phyloP scores from a whole-genome alignment of 2,888 invertebrate genomes.

The Aelia acuminata region DNA sequence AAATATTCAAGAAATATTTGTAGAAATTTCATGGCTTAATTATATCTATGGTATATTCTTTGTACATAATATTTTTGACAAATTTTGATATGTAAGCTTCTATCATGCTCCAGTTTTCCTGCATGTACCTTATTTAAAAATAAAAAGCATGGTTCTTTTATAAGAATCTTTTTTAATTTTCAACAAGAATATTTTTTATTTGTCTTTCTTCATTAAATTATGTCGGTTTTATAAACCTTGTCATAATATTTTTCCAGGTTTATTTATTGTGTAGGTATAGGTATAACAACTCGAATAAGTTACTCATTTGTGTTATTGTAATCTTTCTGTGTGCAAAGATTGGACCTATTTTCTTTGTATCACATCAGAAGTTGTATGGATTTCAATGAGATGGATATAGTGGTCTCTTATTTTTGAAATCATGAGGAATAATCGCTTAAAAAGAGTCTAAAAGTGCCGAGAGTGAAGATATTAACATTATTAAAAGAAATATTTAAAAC shows the following conservation, averaged over 20 bases:
- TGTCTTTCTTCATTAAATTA: background rate
- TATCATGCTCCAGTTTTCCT: constrained; percentile 24
- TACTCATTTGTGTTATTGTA: background rate
- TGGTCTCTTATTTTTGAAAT: background rate
- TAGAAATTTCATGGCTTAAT: background rate
- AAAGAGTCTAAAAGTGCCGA: background rate
- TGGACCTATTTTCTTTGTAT: background rate
- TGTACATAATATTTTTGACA: background rate
- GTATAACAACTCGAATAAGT: background rate
- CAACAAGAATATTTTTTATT: background rate
- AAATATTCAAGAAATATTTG: background rate
- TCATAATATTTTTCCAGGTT: background rate
- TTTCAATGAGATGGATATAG: background rate
- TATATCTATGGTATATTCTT: background rate
- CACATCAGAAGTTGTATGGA: background rate
- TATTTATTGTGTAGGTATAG: background rate
- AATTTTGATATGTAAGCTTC: background rate
- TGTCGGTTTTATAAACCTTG: background rate
- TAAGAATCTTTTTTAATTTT: background rate
- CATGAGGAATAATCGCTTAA: background rate
- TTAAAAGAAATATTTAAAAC: background rate
- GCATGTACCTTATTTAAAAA: background rate
- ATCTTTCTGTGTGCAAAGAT: background rate
- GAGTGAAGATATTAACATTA: background rate
- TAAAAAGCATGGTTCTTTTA: constrained; percentile 18